Conservation (phyloP, 2,888 invertebrate genomes). For the Diarsia mendica region DNA sequence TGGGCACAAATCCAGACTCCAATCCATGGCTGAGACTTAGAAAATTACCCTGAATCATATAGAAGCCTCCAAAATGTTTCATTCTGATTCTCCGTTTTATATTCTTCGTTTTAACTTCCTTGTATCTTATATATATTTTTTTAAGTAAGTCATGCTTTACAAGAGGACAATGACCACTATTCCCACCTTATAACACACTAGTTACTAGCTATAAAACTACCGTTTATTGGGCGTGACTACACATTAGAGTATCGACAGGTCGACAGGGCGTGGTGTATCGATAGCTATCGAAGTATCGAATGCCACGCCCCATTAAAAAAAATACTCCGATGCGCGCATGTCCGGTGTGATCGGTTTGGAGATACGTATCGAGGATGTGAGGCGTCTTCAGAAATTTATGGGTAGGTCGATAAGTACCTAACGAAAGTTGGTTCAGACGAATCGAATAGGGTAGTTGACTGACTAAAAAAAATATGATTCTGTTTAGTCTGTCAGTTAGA, state of each 20-base stretch:
- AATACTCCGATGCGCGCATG: slow-evolving; percentile 74
- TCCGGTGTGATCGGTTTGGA: slow-evolving; percentile 67
- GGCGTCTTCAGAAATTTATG: slow-evolving; percentile 1
- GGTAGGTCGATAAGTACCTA: background rate
- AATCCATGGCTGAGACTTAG: too few relatives aligned
- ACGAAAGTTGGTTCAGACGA: background rate
- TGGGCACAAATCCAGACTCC: background rate
- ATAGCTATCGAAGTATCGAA: slow-evolving; percentile 71
- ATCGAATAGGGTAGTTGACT: too few relatives aligned
- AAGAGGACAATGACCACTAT: background rate
- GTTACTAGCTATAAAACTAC: background rate
- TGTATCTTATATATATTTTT: too few relatives aligned
- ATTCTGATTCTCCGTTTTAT: background rate
- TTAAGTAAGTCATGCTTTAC: background rate
- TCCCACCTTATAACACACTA: background rate
- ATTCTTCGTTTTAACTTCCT: too few relatives aligned
- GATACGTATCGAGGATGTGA: slow-evolving; percentile 1
- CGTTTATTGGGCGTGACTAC: slow-evolving; percentile 27
- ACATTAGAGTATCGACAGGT: slow-evolving; percentile 41
- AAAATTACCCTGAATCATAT: background rate
- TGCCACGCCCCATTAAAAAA: slow-evolving; percentile 80
- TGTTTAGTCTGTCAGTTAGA: too few relatives aligned
- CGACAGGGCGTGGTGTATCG: slow-evolving; percentile 73
- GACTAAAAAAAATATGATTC: too few relatives aligned
- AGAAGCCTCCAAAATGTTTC: background rate